A percentile compares a stretch with the other conserved stretches of the same genome.
Evolutionary conservation across 2,113 vertebrate genomes (phyloP).

Genomic region (Mesocricetus auratus): DNA sequence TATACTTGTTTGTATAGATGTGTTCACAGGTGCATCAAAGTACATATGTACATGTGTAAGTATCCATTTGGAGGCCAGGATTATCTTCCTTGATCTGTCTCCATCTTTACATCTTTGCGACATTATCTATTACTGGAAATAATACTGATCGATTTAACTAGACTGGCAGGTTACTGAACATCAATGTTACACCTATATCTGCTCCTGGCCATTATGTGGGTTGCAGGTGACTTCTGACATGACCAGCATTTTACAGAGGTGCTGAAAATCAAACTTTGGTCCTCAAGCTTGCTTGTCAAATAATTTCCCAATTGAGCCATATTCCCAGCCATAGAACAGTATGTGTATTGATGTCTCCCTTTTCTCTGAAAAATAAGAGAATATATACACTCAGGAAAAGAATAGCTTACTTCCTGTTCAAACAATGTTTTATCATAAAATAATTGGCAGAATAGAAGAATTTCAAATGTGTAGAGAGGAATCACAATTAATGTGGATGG

Average conservation of each 20-base stretch:
- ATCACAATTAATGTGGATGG: background rate
- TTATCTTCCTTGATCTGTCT: background rate
- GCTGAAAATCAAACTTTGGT: background rate
- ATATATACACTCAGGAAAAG: background rate
- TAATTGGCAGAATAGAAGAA: background rate
- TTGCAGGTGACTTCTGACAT: background rate
- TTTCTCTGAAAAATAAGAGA: slow-evolving; percentile 20
- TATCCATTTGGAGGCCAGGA: background rate
- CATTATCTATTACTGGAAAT: background rate
- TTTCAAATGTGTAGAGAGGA: background rate
- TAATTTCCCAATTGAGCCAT: background rate
- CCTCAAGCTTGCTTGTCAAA: background rate
- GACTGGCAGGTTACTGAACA: background rate
- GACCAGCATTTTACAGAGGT: background rate
- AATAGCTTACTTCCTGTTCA: background rate
- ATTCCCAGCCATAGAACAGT: background rate
- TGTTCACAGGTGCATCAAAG: no score
- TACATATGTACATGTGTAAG: background rate
- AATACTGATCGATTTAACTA: background rate
- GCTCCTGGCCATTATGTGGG: rapidly evolving
- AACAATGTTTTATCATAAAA: background rate
- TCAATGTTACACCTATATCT: no score
- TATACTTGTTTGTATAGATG: background rate
- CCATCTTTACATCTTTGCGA: background rate
- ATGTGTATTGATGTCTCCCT: background rate